Evolutionary conservation across 92 coral and sea anemone species (phyloP), one percentile per base, ranked within the genome.

Genomic region (Palythoa heliodiscus): DNA sequence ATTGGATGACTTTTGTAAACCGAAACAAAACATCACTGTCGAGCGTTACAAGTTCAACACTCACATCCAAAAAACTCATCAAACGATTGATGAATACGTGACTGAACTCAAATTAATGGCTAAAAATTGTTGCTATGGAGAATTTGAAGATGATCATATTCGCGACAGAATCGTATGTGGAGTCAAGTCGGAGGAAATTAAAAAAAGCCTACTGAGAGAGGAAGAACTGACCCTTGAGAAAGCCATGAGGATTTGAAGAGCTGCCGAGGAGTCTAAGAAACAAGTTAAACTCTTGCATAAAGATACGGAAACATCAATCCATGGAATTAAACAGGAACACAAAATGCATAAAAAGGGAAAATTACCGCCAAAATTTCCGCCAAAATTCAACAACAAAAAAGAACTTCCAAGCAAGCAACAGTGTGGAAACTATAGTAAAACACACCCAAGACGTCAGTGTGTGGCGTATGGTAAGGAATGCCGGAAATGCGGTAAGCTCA

Each of bases 91-190:
- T n/a, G n/a, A n/a, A n/a, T n/a, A n/a, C n/a, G n/a, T n/a, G n/a
- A n/a, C n/a, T n/a, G n/a, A n/a, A n/a, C n/a, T n/a, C n/a, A n/a
- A n/a, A n/a, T n/a, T n/a, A n/a, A n/a, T n/a, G n/a, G n/a, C n/a
- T n/a, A n/a, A n/a, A n/a, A n/a, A n/a, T n/a, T n/a, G n/a, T n/a
- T n/a, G n/a, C n/a, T n/a, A n/a, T n/a, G n/a, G n/a, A n/a, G n/a
- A n/a, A n/a, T n/a, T n/a, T n/a, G n/a, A 84, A 55, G 88, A 85
- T 53, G 72, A 85, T 24, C 75, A 75, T 38, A 57, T 85, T 43
- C 13, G 88, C 16, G 88, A 75, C 40, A 76, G 84, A 47, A 23
- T 85, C 74, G 83, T 85, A 54, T 85, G 77, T 57, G 80, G 88
- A 24, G 68, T 70, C 71, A 85, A 52, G 1, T 53, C 73, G 61